Percentiles rank a stretch among this genome's conserved stretches.
Evolutionary conservation across 2,888 invertebrate genomes (phyloP).

Genomic region (Carterocephalus palaemon): DNA sequence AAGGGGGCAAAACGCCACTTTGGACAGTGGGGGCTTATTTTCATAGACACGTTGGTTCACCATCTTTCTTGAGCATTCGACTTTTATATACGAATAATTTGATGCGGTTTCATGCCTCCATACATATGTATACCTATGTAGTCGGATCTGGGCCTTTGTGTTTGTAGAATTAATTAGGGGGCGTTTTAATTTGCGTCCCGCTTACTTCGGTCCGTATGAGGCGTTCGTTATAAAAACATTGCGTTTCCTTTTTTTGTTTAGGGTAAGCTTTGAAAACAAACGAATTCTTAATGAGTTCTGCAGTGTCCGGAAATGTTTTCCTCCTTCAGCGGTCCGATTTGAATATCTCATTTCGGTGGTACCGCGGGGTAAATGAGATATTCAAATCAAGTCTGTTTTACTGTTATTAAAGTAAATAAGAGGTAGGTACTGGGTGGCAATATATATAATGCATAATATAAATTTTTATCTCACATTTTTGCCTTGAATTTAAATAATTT

Average conservation of each 20-base stretch:
- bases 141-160: conserved; percentile 40
- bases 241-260: conserved; percentile 43
- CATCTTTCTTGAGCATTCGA: conserved; percentile 47
- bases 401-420: conserved; percentile 13
- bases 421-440: too few species aligned
- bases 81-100: conserved; percentile 46
- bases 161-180: conserved; percentile 63
- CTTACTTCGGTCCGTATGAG: conserved; percentile 43
- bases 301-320: conserved; percentile 35
- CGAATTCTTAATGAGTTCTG: conserved; percentile 54
- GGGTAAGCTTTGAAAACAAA: conserved; percentile 42
- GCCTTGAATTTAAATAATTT: too few species aligned
- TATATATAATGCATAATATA: too few species aligned
- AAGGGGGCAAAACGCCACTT: conserved; percentile 35
- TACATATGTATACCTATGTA: background rate
- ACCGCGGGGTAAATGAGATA: conserved; percentile 16
- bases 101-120: conserved; percentile 41
- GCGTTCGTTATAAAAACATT: conserved; percentile 51
- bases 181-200: conserved; percentile 51
- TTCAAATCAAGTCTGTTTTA: conserved; percentile 17
- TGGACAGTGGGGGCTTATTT: conserved; percentile 43
- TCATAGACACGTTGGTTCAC: conserved; percentile 44
- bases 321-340: conserved; percentile 34
- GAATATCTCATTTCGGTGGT: conserved; percentile 29
- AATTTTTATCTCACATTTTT: too few species aligned